Percentiles rank a stretch among this genome's conserved stretches.
phyloP scores from a whole-genome alignment of 2,888 invertebrate genomes.

The Coelopa pilipes region DNA sequence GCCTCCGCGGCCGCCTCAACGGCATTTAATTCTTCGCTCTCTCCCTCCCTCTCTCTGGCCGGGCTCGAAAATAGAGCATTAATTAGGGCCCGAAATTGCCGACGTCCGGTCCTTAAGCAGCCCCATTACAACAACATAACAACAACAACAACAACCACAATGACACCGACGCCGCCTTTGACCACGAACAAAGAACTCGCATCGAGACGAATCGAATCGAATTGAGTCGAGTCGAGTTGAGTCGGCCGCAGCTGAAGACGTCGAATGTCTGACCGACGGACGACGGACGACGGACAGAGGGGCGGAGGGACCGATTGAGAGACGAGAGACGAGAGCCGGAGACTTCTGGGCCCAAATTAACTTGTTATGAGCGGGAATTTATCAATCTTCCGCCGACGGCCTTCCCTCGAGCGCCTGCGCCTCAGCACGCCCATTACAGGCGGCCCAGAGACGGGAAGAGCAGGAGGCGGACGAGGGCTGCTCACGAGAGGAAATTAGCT shows the following conservation, averaged over 20 bases:
- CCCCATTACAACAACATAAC: not conserved
- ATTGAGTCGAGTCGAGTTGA: not conserved
- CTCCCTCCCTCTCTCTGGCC: no score
- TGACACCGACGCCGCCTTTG: not conserved
- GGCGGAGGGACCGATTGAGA: no score
- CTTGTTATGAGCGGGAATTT: constrained; percentile 40
- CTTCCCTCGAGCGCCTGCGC: constrained; percentile 26
- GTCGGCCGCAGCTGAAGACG: constrained; percentile 1
- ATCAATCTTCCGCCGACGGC: constrained; percentile 36
- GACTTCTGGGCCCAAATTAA: constrained; percentile 32
- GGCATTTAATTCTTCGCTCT: no score
- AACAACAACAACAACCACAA: not conserved
- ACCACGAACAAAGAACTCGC: not conserved
- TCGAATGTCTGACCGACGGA: not conserved
- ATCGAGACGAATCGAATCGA: not conserved
- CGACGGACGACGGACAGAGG: not conserved
- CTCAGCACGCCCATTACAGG: constrained; percentile 30
- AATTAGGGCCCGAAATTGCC: constrained; percentile 13
- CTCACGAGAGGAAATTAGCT: constrained; percentile 53
- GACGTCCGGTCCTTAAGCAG: constrained; percentile 9
- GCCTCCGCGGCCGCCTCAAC: no score
- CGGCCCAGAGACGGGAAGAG: not conserved
- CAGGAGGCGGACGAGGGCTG: not conserved
- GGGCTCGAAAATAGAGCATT: constrained; percentile 15
- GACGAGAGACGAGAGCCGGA: no score